Conservation (phyloP, 2,113 vertebrate genomes). For the Mohoua ochrocephala region DNA sequence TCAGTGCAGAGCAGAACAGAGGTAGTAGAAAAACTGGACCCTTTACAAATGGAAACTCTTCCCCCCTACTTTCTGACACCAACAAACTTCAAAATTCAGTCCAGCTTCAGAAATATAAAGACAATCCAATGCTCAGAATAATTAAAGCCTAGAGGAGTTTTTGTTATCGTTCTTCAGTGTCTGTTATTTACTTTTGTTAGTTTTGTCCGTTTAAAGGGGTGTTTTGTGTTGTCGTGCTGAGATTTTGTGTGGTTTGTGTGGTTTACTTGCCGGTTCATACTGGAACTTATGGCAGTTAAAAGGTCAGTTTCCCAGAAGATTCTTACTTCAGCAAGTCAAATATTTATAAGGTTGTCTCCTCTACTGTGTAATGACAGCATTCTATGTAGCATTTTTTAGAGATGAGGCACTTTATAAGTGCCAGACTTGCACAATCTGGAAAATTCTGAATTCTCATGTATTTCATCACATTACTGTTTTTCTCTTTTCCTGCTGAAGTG, state of each 20-base stretch:
- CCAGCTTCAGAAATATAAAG: background rate
- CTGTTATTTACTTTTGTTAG: background rate
- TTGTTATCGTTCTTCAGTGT: background rate
- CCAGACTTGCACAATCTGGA: background rate
- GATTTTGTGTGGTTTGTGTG: background rate
- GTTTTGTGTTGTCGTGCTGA: background rate
- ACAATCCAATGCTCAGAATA: background rate
- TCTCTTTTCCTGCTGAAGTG: background rate
- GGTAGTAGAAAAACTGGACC: background rate
- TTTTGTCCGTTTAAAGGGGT: background rate
- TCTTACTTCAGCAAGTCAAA: background rate
- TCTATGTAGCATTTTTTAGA: background rate
- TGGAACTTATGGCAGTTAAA: background rate
- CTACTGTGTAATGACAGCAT: background rate
- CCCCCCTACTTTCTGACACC: background rate
- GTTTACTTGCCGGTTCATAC: background rate
- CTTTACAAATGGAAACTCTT: background rate
- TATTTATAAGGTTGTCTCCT: background rate
- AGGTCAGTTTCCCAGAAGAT: constrained; percentile 1
- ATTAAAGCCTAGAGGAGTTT: background rate
- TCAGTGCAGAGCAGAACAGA: background rate
- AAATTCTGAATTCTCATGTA: background rate
- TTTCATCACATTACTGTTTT: background rate
- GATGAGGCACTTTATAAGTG: background rate
- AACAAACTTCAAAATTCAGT: background rate